Evolutionary conservation across 2,888 invertebrate genomes (phyloP), one percentile per base, ranked within the genome.

Genomic region (Myopa tessellatipennis): DNA sequence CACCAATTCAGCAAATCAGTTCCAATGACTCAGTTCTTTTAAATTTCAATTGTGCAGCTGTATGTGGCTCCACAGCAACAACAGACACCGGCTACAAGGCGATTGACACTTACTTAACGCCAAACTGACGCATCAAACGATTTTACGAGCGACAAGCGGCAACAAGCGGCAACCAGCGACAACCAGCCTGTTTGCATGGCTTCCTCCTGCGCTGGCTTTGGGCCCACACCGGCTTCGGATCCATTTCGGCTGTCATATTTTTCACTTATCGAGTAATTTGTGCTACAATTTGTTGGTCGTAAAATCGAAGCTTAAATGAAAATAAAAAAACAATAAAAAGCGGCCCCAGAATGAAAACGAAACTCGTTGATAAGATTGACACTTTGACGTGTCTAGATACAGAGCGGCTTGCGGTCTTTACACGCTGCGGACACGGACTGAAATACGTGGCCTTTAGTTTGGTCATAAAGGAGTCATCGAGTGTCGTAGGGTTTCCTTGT

Each of bases 261-360:
- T 84, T 85, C 75, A 87, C 86, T 87, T 87, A 87, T 85, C 85
- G 83, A 84, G 84, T 87, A 85, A 87, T 87, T 87, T 83, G 82
- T 81, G 78, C 79, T 80, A 81, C 83, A 83, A 83, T 83, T 83
- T 83, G 81, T 82, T 80, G 87, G 83, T 87, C 87, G 88, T 87
- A 87, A 87, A 87, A 81, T 81, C 79, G 80, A 74, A 79, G 80
- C 79, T 80, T 78, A 78, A 80, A 78, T 76, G 77, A 77, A 79
- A 78, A 79, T 79, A 77, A 80, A 74, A 74, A 74, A 38, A 77
- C 58, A 68, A 68, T 67, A 75, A 75, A 75, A 61, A 40, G 36
- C 38, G 16, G 16, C 52, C 14, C 55, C 55, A 58, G 77, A 63
- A 75, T 73, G 73, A 67, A 67, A 58, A 14, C 71, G 72, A 68